A percentile compares a stretch with the other conserved stretches of the same genome.
These are phyloP conservation scores for Rallus crepitans DNA, from an alignment of 2,797 vertebrate genomes.

Conservation along the genomic window DNA sequence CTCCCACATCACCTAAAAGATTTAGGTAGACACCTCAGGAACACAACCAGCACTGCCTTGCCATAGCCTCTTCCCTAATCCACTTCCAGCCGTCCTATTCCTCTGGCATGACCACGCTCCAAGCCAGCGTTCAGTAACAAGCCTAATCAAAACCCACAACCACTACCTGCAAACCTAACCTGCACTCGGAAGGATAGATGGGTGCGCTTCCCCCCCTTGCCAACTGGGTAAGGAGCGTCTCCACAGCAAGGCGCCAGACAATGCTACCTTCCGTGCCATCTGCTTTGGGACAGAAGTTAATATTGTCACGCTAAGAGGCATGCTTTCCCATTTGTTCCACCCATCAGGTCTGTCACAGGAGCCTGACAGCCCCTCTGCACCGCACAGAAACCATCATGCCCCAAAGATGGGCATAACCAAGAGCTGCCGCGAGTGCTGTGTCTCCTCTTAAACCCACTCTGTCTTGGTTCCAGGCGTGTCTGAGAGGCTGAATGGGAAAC, in stretches of 20 bases:
- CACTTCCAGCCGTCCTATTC: not conserved
- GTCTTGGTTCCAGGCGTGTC: not conserved
- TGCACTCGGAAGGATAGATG: not conserved
- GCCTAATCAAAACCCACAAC: not conserved
- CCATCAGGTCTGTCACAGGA: not conserved
- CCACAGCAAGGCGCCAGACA: not conserved
- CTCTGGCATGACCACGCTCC: not conserved
- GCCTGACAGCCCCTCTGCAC: not conserved
- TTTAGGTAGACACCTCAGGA: not conserved
- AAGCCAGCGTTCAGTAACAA: not conserved
- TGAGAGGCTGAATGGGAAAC: not conserved
- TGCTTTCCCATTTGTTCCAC: not conserved
- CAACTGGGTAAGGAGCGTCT: not conserved
- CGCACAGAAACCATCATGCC: rapidly evolving
- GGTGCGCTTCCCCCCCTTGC: not conserved
- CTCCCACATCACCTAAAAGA: rapidly evolving
- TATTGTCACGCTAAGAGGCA: not conserved
- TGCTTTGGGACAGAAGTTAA: not conserved
- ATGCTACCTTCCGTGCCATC: not conserved
- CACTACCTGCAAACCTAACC: not conserved
- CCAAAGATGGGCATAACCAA: rapidly evolving
- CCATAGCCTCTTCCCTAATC: not conserved
- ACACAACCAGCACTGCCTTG: not conserved
- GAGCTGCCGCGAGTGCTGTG: not conserved
- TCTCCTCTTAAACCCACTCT: rapidly evolving